Evolutionary conservation across 2,888 invertebrate genomes (phyloP), one percentile per base, ranked within the genome.

Genomic region (Drosophila fulvimacula): DNA sequence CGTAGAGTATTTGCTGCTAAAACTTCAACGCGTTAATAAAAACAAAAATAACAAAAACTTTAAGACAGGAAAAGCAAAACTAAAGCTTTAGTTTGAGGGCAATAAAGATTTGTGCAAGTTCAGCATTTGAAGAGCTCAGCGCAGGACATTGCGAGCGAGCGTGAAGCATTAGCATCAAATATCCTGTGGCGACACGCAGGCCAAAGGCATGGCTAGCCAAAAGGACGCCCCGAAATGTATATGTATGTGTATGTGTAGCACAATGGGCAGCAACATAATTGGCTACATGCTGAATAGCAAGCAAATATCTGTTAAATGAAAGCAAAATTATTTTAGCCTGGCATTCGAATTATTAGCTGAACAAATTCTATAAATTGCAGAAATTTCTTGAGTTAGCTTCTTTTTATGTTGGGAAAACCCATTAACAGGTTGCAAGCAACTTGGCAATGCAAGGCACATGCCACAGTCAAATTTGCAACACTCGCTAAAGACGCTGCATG

Each of bases 41-140:
- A 56, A 39, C 48, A 30, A 66, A 49, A 44, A 39, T 30, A 59
- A 24, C 17, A 15, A 44, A 61, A 56, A 51, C 36, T 52, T 52
- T 38, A 55, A 55, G 41, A 30, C 19, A 19, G 30, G 19, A 39
- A 48, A 32, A 56, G 36, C 34, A 71, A 64, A 68, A 61, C 73
- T 75, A 64, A 62, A 57, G 67, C 73, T 75, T 53, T 52, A 69
- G 71, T 64, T 76, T n/a, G 52, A 64, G 80, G 71, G 73, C 76
- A 79, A 81, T 77, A 81, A 83, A 77, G 71, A 81, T 86, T 87
- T 85, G 57, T 76, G 84, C 75, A 77, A 74, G 73, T 77, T 81
- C 88, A 79, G 84, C 81, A 65, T 73, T 76, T 73, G 44, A 53
- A 56, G 69, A 48, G 57, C 32, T 56, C 32, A 64, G 30, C 48